Evolutionary conservation across 1,140 invertebrate species (phyloP), one percentile per base, ranked within the genome.

Genomic region (Eumeta japonica): DNA sequence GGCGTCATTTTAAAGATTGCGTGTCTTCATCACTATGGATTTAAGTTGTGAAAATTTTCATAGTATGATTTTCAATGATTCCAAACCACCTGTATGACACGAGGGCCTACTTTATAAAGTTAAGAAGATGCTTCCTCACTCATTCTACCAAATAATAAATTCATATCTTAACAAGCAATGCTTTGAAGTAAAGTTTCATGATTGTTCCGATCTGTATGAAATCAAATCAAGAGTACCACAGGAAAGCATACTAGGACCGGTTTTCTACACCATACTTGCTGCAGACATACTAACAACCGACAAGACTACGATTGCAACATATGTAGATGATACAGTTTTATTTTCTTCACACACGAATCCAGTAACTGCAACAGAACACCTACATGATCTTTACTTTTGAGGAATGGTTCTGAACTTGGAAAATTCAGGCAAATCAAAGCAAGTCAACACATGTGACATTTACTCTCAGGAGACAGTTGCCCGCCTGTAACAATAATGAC

Each of bases 241-340:
- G 39, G 52, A 57, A 15, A 59, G 53, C 38, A 52, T 61, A 1
- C 32, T 61, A 17, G 52, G 48, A 1, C 60, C 60, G 9, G 16
- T 62, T 1, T 38, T 63, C 1, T 62, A 55, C 35, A 35, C 46
- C 7, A n/a, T 62, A 13, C 63, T 40, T 39, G 57, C 48, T 13
- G 33, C 31, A 29, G 56, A 62, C 32, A 27, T 62, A 10, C 54
- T 54, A 16, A 33, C 19, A 16, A 16, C 16, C 9, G 16, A 44
- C 15, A 19, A 46, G 13, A 46, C 36, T 5, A 44, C 39, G 14
- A 48, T 42, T 11, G 50, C 49, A n/a, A 55, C 53, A 13, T 62
- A 52, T 48, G 50, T 55, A n/a, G 55, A 63, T 35, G 54, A 62
- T 36, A 58, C 45, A 13, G 55, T n/a, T n/a, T n/a, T 31, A 24